Evolutionary conservation across 2,113 vertebrate genomes (phyloP).

Genomic region (Periophthalmus modestus): DNA sequence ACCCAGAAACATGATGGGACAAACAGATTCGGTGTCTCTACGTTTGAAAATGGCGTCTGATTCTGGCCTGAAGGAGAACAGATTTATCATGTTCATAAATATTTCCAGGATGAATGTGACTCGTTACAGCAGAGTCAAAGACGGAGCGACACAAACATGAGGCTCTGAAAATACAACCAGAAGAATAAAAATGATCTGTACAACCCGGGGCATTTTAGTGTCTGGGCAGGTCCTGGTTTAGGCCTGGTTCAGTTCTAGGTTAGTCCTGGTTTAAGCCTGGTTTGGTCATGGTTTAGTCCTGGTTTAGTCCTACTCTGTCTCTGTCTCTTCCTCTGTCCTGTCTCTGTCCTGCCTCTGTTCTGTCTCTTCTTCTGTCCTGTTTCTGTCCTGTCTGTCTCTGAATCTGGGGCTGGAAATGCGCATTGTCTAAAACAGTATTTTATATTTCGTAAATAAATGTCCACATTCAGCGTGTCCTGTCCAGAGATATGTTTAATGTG

Average conservation of each 20-base stretch:
- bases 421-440: too few relatives aligned
- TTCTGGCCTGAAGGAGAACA: neutral
- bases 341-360: too few relatives aligned
- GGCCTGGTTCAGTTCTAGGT: neutral
- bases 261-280: neutral
- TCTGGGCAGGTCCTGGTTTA: neutral
- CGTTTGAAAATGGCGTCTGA: neutral
- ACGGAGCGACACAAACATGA: neutral
- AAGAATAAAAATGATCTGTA: neutral
- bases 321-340: too few relatives aligned
- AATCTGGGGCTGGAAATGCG: too few relatives aligned
- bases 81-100: slow-evolving; percentile 1
- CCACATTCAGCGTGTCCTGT: too few relatives aligned
- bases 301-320: neutral
- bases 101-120: neutral
- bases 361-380: too few relatives aligned
- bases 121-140: neutral
- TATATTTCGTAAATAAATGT: too few relatives aligned
- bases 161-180: neutral
- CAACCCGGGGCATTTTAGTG: neutral
- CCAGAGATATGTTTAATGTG: too few relatives aligned
- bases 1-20: neutral
- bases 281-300: neutral
- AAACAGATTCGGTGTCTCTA: neutral
- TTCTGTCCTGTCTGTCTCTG: too few relatives aligned